These are phyloP conservation scores for Daboia siamensis DNA, from an alignment of 2,113 vertebrate species.

Conservation along the genomic window DNA sequence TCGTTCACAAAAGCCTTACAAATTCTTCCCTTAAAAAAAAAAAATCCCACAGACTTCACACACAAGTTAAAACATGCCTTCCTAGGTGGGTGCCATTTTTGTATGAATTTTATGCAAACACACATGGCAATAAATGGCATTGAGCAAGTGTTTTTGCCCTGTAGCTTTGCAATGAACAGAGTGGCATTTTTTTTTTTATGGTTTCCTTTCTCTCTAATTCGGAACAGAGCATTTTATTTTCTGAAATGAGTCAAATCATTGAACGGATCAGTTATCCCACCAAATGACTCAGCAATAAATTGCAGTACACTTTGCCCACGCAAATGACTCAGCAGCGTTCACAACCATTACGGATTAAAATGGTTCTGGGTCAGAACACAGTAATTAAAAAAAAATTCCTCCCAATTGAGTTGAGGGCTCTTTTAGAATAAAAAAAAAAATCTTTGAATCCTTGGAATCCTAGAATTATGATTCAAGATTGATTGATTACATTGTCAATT, in stretches of 20 bases:
- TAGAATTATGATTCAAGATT: background rate
- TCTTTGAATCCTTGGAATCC: background rate
- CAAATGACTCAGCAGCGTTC: background rate
- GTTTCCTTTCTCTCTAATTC: background rate
- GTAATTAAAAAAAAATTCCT: background rate
- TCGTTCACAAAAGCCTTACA: background rate
- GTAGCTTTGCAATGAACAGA: background rate
- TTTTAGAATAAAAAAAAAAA: background rate
- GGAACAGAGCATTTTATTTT: background rate
- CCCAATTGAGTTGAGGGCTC: background rate
- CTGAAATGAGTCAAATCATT: background rate
- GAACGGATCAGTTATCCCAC: background rate
- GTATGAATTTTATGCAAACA: background rate
- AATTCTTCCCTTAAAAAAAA: background rate
- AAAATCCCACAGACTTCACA: background rate
- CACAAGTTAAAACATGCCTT: background rate
- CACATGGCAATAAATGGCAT: background rate
- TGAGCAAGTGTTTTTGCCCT: background rate
- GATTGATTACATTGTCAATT: background rate
- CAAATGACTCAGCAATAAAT: constrained; percentile 7
- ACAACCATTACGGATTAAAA: background rate
- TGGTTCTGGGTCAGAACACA: background rate
- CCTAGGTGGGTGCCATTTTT: background rate
- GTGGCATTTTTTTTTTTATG: background rate
- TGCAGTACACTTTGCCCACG: background rate